Base-by-base conservation (phyloP, 2,888 invertebrate genomes). In the Zhengitettix transpicula region DNA sequence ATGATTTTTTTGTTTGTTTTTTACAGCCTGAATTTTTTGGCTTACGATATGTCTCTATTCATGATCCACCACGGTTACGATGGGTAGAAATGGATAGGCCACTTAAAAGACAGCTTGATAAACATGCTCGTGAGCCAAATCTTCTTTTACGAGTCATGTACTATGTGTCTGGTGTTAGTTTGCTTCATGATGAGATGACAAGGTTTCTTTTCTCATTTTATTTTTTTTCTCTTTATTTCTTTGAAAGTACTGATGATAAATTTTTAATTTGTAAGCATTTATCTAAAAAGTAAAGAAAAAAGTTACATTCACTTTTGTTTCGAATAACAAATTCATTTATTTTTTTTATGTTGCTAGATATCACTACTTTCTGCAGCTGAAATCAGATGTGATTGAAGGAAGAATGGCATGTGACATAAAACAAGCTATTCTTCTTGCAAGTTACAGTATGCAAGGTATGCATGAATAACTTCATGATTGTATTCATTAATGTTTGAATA, bases 21-120 rank as follows among this genome's bases (percentile, higher is more conserved):
- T 67, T 11, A 11, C 69, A 81, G 79, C 86, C 90, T 1, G 92
- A 94, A 71, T 92, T 93, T 71, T 97, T 98, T 73, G 97, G 97
- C 0, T 77, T 98, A 16, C 85, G 94, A 16, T 97, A 93, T 72
- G 78, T 89, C 63, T 89, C 76, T 51, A 63, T 69, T 42, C 73
- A 70, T 67, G 77, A 55, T 71, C 72, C 62, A 74, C 78, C 71
- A 72, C 77, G 69, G 58, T 78, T 83, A 52, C 83, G 91, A 74
- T 98, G 98, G 98, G 83, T 97, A 17, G 96, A 97, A 69, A 76
- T 97, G 68, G 93, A 93, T 68, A 83, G 92, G 61, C 96, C 97
- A 0, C 76, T 98, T 47, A 95, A 96, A 72, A 84, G 90, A 59
- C 98, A 98, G 71, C 77, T 98, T 63, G 96, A 97, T 72, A 97